Conservation (phyloP, 2,888 invertebrate species). For the Zonitis immaculata region DNA sequence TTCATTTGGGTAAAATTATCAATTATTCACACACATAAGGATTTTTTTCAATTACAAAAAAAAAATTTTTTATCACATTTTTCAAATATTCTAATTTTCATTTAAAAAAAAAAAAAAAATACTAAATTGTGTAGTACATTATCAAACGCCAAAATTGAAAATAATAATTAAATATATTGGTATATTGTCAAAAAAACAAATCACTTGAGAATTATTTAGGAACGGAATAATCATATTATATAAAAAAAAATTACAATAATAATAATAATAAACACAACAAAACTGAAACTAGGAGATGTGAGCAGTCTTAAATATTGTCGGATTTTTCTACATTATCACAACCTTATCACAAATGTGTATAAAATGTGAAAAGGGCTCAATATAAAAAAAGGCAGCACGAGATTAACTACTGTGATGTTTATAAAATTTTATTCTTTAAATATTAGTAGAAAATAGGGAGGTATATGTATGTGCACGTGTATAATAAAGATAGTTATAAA, state of each 20-base stretch:
- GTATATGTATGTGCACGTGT: background rate
- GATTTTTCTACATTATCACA: constrained; percentile 10
- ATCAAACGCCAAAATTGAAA: background rate
- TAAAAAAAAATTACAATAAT: background rate
- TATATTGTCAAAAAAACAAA: background rate
- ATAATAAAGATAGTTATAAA: background rate
- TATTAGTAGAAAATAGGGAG: background rate
- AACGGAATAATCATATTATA: constrained; percentile 8
- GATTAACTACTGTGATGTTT: background rate
- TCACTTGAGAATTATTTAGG: constrained; percentile 9
- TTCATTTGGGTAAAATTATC: constrained; percentile 31
- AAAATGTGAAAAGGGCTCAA: constrained; percentile 7
- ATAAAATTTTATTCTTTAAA: background rate
- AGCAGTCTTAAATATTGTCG: constrained; percentile 23
- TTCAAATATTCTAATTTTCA: constrained; percentile 8
- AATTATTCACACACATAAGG: constrained; percentile 29
- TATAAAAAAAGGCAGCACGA: constrained; percentile 14
- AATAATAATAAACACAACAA: constrained; percentile 1
- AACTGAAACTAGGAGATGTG: constrained; percentile 1
- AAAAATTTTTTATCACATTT: constrained; percentile 20
- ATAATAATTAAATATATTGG: background rate
- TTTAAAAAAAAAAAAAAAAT: too few species aligned
- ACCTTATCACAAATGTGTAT: constrained; percentile 10
- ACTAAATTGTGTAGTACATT: background rate
- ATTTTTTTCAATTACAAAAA: constrained; percentile 10